These are phyloP conservation scores for Cantharis flavilabris DNA, from an alignment of 2,888 invertebrate species.

Conservation along the genomic window DNA sequence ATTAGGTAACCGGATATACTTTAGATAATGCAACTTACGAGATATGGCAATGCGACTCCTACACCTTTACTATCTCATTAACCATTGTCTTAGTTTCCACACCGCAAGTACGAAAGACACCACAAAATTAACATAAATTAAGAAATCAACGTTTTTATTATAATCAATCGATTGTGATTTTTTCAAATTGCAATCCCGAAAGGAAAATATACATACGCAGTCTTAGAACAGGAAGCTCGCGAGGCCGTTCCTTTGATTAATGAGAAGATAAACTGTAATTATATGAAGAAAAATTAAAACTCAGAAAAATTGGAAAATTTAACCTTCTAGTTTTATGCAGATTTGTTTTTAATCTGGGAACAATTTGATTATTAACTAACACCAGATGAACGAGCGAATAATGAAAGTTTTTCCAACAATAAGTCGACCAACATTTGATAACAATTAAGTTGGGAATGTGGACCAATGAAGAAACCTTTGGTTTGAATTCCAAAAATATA, in stretches of 20 bases:
- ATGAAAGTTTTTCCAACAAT: too few species aligned
- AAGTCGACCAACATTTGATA: too few species aligned
- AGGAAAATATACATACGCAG: not conserved
- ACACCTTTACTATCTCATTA: conserved; percentile 16
- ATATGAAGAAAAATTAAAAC: not conserved
- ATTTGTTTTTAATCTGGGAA: not conserved
- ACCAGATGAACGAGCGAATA: too few species aligned
- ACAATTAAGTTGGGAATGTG: too few species aligned
- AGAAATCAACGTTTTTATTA: not conserved
- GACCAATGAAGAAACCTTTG: too few species aligned
- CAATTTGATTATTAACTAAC: too few species aligned
- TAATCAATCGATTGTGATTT: not conserved
- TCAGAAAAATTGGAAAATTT: not conserved
- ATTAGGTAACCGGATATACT: conserved; percentile 23
- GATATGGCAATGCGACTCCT: conserved; percentile 23
- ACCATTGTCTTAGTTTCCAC: conserved; percentile 16
- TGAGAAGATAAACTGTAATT: not conserved
- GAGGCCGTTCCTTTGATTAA: not conserved
- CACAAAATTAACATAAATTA: not conserved
- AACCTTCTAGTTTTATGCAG: not conserved
- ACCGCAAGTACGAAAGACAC: conserved; percentile 8
- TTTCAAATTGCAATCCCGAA: not conserved
- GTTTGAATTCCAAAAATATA: too few species aligned
- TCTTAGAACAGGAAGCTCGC: not conserved
- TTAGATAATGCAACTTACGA: conserved; percentile 6